Base-by-base conservation (phyloP, 2,888 invertebrate genomes). In the Orthosia gracilis region DNA sequence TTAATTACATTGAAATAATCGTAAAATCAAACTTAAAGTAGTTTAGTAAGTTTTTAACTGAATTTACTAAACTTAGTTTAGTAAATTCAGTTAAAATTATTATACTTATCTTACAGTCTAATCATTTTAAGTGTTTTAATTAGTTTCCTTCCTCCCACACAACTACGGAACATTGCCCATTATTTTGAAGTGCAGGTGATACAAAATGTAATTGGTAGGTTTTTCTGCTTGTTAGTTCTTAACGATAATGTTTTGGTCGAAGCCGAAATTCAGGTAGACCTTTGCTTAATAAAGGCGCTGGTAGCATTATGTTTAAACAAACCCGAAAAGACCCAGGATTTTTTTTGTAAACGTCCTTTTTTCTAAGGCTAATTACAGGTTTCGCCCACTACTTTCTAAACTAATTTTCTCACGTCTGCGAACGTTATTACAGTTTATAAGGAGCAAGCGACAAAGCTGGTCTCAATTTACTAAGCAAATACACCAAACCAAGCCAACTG, bases 391-490 rank as follows among this genome's bases (percentile, higher is more conserved):
- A 15, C 23, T 11, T 31, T 21, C 15, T 15, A 64, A 5, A 63
- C 18, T 23, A 67, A 70, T 76, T 76, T 54, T 21, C 50, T 54
- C 65, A 62, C 49, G n/a, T 54, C 61, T 26, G 26, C 21, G 18
- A 74, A 76, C 78, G 78, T 78, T 84, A 88, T 86, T 87, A 76
- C 72, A 87, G 84, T 87, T 87, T 62, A 64, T 85, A 73, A 88
- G 70, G 69, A 80, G 78, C 84, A 87, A 85, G 83, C 83, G 84
- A 85, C 82, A 85, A 89, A 89, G 85, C 86, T 80, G 73, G 80
- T 83, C 88, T 87, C 89, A 90, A 90, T 90, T 91, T 90, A 89
- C 88, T 91, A 85, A 85, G 89, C 85, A 91, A 91, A 90, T 86
- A 90, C 74, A 78, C 76, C 82, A 85, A 87, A 87, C 89, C 88